Evolutionary conservation across 2,113 vertebrate species (phyloP), one percentile per base, ranked within the genome.

Genomic region (Choloepus hoffmanni): DNA sequence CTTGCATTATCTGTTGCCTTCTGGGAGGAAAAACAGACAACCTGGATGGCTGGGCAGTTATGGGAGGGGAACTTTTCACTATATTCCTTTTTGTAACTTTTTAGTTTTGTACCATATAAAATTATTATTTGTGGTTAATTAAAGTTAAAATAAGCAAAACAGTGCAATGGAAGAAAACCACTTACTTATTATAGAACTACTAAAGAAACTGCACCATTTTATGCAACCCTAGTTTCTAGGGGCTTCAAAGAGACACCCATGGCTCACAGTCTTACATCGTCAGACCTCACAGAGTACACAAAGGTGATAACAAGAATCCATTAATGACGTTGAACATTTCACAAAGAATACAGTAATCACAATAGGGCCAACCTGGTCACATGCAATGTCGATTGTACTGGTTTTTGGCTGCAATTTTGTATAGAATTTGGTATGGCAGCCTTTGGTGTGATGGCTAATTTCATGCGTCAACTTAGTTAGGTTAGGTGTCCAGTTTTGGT

Each of bases 121-220:
- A 85, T 43, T 90, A 10, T 48, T 50, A 53, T 23, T 30, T 76
- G 40, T 28, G 36, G 62, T 67, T 82, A 67, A 14, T 4, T 70
- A 87, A 90, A 72, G 13, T 36, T 76, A 81, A 92, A 53, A 28
- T 88, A 90, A 95, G 81, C 30, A 87, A 92, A 93, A 92, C 3
- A 60, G 11, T 55, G 33, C 48, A 36, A 12, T 62, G 60, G 36
- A 45, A 28, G 77, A 82, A 83, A 60, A 74, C 7, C n/a, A n/a
- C 79, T 77, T 45, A 55, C 67, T 50, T 58, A 74, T 76, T 24
- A 24, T 48, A 88, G 43, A 93, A 53, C 6, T 73, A 40, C 45
- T 58, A 62, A 1, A 45, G 33, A 92, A 90, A 83, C 6, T 36
- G 33, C 0, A 62, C 16, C 36, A 53, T 53, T 95, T 86, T 45